These are phyloP conservation scores for Mohoua ochrocephala DNA, from an alignment of 2,113 vertebrate species.

Conservation along the genomic window DNA sequence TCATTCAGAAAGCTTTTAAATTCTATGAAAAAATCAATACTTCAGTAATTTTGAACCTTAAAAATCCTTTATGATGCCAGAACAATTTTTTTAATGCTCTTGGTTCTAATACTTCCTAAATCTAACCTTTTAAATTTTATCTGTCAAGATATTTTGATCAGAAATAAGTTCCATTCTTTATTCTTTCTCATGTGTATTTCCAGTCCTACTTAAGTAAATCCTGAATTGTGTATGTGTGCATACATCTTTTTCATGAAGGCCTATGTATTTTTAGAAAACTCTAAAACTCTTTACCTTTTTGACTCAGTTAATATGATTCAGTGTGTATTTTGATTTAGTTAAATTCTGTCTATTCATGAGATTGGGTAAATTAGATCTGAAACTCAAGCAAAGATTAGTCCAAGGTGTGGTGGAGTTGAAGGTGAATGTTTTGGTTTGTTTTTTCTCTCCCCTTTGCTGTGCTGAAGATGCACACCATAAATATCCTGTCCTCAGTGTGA, in stretches of 20 bases:
- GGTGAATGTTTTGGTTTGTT: background rate
- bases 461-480: background rate
- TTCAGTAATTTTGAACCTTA: background rate
- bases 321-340: background rate
- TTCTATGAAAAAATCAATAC: background rate
- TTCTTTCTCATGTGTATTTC: background rate
- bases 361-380: background rate
- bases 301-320: background rate
- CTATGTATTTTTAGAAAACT: background rate
- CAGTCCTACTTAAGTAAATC: background rate
- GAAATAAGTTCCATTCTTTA: background rate
- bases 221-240: background rate
- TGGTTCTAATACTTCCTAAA: background rate
- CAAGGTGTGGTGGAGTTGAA: background rate
- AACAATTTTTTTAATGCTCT: background rate
- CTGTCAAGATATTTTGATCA: background rate
- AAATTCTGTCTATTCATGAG: background rate
- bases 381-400: background rate
- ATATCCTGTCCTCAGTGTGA: background rate
- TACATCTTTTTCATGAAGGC: background rate
- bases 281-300: background rate
- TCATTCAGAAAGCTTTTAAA: background rate
- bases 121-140: background rate
- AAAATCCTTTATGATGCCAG: background rate
- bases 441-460: background rate